Conservation (phyloP, 2,113 vertebrate genomes). For the Amphiprion ocellaris region DNA sequence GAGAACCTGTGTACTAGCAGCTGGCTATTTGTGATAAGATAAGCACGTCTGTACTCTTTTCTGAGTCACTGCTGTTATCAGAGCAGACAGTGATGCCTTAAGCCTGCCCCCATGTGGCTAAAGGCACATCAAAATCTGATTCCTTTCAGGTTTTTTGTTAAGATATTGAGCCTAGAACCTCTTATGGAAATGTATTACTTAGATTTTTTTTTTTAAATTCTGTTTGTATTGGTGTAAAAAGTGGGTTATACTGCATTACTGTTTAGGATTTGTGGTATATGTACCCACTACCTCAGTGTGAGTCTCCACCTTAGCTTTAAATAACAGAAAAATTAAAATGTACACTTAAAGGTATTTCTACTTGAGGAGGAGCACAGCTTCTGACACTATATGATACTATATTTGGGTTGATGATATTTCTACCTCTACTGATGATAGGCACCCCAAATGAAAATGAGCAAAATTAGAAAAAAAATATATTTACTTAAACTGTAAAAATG, state of each 20-base stretch:
- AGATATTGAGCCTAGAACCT: background rate
- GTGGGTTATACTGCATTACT: too few relatives aligned
- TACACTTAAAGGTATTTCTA: too few relatives aligned
- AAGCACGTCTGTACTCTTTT: constrained; percentile 7
- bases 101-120: constrained; percentile 56
- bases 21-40: constrained; percentile 53
- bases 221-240: background rate
- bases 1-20: constrained; percentile 29
- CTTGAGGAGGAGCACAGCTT: too few relatives aligned
- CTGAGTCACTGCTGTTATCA: constrained; percentile 17
- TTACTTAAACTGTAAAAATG: too few relatives aligned
- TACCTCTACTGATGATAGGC: too few relatives aligned
- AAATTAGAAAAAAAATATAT: too few relatives aligned
- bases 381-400: too few relatives aligned
- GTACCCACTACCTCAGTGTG: background rate
- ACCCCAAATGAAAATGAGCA: too few relatives aligned
- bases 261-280: background rate
- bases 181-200: background rate
- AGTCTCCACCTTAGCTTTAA: background rate
- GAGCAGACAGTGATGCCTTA: constrained; percentile 17
- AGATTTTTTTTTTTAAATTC: background rate
- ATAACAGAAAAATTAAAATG: background rate
- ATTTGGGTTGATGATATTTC: too few relatives aligned
- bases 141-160: background rate
- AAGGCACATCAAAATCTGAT: constrained; percentile 17